These are phyloP conservation scores for Diarsia dahlii DNA, from an alignment of 2,888 invertebrate genomes.

Conservation along the genomic window DNA sequence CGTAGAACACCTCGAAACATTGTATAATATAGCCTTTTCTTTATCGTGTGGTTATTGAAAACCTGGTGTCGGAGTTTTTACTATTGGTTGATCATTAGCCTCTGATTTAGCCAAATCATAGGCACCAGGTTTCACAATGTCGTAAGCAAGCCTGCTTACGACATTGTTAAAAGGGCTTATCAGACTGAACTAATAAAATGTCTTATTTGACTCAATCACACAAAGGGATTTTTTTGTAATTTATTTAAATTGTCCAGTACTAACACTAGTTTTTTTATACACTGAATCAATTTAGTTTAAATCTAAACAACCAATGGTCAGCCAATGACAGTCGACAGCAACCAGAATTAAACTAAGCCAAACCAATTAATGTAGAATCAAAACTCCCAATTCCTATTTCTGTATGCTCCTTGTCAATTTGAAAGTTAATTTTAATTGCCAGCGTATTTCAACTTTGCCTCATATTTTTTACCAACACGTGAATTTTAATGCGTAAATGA, in stretches of 20 bases:
- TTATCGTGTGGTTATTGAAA: too few relatives aligned
- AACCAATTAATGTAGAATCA: background rate
- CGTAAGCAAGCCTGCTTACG: too few relatives aligned
- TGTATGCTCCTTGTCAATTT: constrained; percentile 33
- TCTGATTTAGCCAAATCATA: too few relatives aligned
- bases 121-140: too few relatives aligned
- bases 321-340: background rate
- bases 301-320: background rate
- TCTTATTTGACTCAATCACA: background rate
- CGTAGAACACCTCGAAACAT: background rate
- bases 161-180: background rate
- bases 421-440: constrained; percentile 56
- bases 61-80: too few relatives aligned
- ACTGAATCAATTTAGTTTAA: background rate
- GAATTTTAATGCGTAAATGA: constrained; percentile 74
- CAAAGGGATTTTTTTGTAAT: background rate
- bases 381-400: background rate
- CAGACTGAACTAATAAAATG: background rate
- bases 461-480: constrained; percentile 69
- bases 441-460: constrained; percentile 54
- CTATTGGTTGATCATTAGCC: too few relatives aligned
- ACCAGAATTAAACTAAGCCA: too few relatives aligned
- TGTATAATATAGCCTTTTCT: background rate
- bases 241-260: background rate
- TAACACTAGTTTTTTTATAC: background rate